A percentile compares a stretch with the other conserved stretches of the same genome.
Conservation (phyloP, 2,113 vertebrate genomes). For the Perognathus longimembris region DNA sequence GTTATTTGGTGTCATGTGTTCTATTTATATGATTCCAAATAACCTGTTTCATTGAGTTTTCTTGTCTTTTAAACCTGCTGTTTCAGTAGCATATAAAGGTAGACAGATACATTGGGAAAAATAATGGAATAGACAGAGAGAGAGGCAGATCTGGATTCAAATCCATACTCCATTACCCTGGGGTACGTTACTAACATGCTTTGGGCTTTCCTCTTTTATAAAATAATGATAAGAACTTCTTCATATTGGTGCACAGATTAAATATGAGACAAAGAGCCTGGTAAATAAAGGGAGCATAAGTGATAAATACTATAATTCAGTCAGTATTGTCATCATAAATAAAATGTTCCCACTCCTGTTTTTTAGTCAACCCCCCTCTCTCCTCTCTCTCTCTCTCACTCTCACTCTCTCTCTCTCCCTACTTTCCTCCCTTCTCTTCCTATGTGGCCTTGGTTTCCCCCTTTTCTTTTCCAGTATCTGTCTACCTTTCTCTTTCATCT, state of each 20-base stretch:
- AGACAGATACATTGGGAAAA: background rate
- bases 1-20: constrained; percentile 40
- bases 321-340: background rate
- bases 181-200: background rate
- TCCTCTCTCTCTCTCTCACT: background rate
- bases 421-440: background rate
- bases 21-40: constrained; percentile 27
- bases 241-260: background rate
- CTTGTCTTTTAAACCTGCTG: constrained; percentile 13
- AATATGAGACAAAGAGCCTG: background rate
- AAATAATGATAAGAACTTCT: background rate
- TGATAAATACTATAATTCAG: background rate
- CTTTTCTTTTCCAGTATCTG: too few species aligned
- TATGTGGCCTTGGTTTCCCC: too few species aligned
- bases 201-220: background rate
- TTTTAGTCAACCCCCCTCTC: background rate
- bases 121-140: background rate
- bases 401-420: background rate
- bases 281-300: background rate
- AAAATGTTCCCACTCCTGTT: background rate
- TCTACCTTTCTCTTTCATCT: too few species aligned
- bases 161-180: background rate
- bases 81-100: background rate
- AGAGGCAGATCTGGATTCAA: constrained; percentile 8
- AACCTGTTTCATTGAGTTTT: background rate